Conservation (phyloP, 2,113 vertebrate species). For the Vimba vimba region DNA sequence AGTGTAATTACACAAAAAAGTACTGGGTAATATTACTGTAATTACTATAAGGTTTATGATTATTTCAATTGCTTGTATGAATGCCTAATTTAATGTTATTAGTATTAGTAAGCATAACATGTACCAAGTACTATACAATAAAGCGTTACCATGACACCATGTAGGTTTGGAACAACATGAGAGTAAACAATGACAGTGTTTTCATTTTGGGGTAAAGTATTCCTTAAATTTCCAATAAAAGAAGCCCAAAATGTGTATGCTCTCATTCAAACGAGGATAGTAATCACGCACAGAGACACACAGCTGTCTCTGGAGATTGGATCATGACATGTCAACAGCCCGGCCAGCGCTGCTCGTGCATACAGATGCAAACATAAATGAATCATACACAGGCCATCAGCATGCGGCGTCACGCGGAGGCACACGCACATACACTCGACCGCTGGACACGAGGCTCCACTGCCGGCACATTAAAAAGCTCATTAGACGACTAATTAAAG, state of each 20-base stretch:
- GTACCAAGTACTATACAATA: no score
- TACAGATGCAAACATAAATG: conserved; percentile 75
- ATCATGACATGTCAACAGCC: conserved; percentile 53
- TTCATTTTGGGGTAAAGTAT: background rate
- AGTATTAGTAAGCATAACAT: no score
- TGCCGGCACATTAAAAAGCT: conserved; percentile 78
- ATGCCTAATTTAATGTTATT: no score
- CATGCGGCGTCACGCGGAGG: conserved; percentile 56
- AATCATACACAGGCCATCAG: conserved; percentile 73
- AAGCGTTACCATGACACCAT: background rate
- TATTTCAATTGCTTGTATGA: no score
- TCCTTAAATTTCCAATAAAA: background rate
- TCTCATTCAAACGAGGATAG: conserved; percentile 43
- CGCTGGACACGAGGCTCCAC: conserved; percentile 65
- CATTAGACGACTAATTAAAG: conserved; percentile 84
- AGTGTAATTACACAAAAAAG: no score
- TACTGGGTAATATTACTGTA: no score
- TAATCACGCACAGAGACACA: conserved; percentile 24
- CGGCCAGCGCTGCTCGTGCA: conserved; percentile 66
- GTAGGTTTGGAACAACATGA: background rate
- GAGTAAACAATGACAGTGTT: background rate
- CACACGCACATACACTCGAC: conserved; percentile 42
- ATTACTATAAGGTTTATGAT: no score
- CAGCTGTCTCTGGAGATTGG: conserved; percentile 67
- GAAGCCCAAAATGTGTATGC: background rate